phyloP scores from a whole-genome alignment of 2,888 invertebrate species.

The Petrolisthes manimaculis region DNA sequence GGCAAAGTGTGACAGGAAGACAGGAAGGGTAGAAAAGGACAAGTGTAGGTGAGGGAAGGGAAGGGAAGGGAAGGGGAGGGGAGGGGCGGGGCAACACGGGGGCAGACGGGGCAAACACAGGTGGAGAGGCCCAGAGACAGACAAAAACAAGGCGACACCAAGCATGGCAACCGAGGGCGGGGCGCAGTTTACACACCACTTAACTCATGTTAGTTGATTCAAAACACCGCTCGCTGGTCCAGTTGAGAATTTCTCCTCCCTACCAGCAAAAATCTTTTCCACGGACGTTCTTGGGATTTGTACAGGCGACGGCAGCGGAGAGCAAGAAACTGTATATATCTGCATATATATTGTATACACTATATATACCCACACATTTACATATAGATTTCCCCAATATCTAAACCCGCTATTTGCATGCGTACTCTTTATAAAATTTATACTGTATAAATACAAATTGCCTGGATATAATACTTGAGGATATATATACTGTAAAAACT shows the following conservation, averaged over 20 bases:
- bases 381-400: too few species aligned
- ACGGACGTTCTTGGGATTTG: not conserved
- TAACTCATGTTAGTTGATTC: constrained; percentile 36
- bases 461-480: too few species aligned
- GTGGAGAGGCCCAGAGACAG: constrained; percentile 23
- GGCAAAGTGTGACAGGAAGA: not conserved
- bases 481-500: too few species aligned
- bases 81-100: not conserved
- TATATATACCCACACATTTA: not conserved
- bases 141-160: constrained; percentile 33
- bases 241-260: constrained; percentile 20
- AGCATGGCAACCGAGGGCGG: constrained; percentile 29
- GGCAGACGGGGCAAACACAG: constrained; percentile 32
- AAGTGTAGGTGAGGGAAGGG: not conserved
- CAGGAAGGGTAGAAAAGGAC: not conserved
- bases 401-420: too few species aligned
- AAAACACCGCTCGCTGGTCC: constrained; percentile 26
- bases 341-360: not conserved
- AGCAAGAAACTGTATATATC: constrained; percentile 9
- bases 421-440: too few species aligned
- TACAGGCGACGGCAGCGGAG: not conserved
- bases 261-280: constrained; percentile 1
- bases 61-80: not conserved
- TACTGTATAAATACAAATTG: too few species aligned
- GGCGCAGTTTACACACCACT: constrained; percentile 32